Evolutionary conservation across 1,140 invertebrate species (phyloP).

Genomic region (Phocides pigmalion): DNA sequence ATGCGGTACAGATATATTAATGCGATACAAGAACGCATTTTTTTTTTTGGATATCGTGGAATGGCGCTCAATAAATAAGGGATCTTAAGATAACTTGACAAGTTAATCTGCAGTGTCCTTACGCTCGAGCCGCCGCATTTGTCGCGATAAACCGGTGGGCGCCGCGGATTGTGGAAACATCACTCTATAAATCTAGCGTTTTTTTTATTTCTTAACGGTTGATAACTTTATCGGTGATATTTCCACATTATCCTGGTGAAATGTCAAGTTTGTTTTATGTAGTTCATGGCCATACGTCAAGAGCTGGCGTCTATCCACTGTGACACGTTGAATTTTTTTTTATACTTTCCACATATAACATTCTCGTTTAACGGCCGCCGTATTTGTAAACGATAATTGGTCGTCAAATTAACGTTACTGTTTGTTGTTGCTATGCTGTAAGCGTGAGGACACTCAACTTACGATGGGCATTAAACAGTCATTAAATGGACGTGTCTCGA

Average conservation of each 20-base stretch:
- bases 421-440: constrained; percentile 2
- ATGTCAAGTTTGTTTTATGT: constrained; percentile 4
- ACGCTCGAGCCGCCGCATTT: constrained; percentile 5
- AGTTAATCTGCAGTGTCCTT: constrained; percentile 6
- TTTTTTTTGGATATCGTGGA: not conserved
- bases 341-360: constrained; percentile 2
- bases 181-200: not conserved
- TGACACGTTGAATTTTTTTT: constrained; percentile 12
- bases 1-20: no score
- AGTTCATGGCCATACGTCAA: constrained; percentile 12
- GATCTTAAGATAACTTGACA: constrained; percentile 10
- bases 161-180: not conserved
- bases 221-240: constrained; percentile 9
- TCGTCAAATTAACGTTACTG: constrained; percentile 13
- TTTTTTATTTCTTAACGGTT: not conserved
- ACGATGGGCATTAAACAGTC: not conserved
- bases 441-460: constrained; percentile 7
- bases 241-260: not conserved
- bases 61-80: not conserved
- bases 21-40: no score
- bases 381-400: constrained; percentile 24
- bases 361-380: constrained; percentile 11
- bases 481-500: no score
- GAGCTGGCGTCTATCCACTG: not conserved
- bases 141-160: constrained; percentile 6